Conservation (phyloP, 1,140 invertebrate genomes). For the Physella acuta region DNA sequence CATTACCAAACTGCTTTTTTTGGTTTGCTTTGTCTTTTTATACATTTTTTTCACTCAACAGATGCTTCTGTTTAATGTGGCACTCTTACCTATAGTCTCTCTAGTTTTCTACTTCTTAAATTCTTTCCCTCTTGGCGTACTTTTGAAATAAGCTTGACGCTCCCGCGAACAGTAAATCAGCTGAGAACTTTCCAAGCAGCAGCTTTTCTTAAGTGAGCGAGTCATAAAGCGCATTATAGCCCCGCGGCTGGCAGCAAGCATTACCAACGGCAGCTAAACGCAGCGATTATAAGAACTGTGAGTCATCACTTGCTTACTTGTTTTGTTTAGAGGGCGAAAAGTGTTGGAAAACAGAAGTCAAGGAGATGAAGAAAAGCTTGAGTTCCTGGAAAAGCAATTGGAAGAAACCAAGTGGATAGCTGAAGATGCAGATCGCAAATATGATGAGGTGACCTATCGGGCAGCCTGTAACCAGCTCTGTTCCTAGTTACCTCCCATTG, state of each 20-base stretch:
- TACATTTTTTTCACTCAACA: not conserved
- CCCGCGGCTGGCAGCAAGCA: too few relatives aligned
- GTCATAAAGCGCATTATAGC: too few relatives aligned
- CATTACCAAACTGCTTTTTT: not conserved
- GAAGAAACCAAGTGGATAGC: constrained; percentile 98
- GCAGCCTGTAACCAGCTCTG: not conserved
- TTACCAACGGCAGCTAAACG: too few relatives aligned
- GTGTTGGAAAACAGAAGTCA: constrained; percentile 71
- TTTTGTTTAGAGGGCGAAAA: constrained; percentile 46
- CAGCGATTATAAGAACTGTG: too few relatives aligned
- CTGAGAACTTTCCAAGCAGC: too few relatives aligned
- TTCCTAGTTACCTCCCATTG: not conserved
- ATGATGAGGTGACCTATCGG: constrained; percentile 88
- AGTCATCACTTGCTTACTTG: constrained; percentile 17
- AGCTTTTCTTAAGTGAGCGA: too few relatives aligned
- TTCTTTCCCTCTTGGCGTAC: too few relatives aligned
- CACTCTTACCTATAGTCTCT: too few relatives aligned
- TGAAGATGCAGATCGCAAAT: constrained; percentile 99
- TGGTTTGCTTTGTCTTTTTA: constrained; percentile 1
- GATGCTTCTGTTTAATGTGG: too few relatives aligned
- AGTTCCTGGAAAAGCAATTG: constrained; percentile 96
- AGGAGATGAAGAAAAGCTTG: constrained; percentile 99
- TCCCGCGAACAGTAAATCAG: too few relatives aligned
- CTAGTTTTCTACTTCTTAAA: too few relatives aligned
- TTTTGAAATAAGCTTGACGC: too few relatives aligned